phyloP scores from a whole-genome alignment of 2,113 vertebrate species.

The Vidua macroura region DNA sequence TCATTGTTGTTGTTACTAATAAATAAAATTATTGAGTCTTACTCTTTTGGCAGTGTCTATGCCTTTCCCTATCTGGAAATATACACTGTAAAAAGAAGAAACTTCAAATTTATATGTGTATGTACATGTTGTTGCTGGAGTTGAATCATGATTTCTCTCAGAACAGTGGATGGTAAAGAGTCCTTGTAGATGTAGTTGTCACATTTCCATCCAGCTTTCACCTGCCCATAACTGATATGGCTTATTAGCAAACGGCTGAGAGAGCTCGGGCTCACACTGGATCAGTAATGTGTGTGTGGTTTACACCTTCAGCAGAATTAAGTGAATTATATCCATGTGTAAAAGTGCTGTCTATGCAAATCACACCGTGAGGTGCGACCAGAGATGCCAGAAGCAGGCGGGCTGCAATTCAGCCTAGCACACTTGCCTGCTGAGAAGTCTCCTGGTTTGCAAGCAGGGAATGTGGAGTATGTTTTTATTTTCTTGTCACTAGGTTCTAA shows the following conservation, averaged over 20 bases:
- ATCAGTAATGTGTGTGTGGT: not conserved
- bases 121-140: not conserved
- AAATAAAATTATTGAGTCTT: not conserved
- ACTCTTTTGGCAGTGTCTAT: not conserved
- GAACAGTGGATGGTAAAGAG: not conserved
- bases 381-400: not conserved
- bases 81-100: not conserved
- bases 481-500: conserved; percentile 1
- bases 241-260: not conserved
- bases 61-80: not conserved
- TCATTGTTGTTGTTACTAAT: not conserved
- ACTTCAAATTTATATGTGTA: not conserved
- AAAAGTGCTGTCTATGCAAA: not conserved
- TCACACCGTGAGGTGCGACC: fast-evolving
- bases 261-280: not conserved
- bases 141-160: not conserved
- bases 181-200: not conserved
- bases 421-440: not conserved
- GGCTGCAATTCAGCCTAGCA: not conserved
- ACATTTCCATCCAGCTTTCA: not conserved
- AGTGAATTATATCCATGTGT: not conserved
- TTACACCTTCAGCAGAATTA: not conserved
- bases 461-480: conserved; percentile 11
- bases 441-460: not conserved
- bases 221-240: not conserved